phyloP scores from a whole-genome alignment of 2,888 invertebrate species.

The Allygus modestus region DNA sequence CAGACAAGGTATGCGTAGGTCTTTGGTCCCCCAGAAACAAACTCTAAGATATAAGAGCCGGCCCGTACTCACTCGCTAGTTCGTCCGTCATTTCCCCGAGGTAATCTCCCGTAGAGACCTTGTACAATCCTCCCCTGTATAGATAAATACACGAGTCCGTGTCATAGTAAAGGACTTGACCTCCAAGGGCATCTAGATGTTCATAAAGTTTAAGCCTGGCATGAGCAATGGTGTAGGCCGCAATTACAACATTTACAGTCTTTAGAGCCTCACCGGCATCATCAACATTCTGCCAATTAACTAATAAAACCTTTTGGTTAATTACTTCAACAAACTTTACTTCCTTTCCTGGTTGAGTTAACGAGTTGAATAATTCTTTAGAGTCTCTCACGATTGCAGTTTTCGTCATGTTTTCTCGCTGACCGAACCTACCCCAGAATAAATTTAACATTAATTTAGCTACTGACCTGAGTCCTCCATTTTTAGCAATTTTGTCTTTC shows the following conservation, averaged over 20 bases:
- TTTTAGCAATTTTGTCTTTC: constrained; percentile 66
- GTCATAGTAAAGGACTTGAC: constrained; percentile 47
- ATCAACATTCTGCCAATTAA: constrained; percentile 33
- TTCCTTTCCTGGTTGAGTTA: neutral
- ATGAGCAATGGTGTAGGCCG: constrained; percentile 55
- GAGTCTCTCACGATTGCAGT: neutral
- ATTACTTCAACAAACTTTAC: neutral
- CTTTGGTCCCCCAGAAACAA: too few species aligned
- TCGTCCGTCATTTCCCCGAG: too few species aligned
- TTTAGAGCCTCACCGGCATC: constrained; percentile 20
- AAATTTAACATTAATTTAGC: constrained; percentile 69
- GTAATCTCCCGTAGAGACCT: too few species aligned
- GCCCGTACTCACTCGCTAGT: too few species aligned
- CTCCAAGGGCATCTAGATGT: constrained; percentile 34
- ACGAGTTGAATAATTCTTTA: neutral
- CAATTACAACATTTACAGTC: constrained; percentile 53
- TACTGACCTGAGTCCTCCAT: constrained; percentile 68
- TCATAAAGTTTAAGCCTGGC: constrained; percentile 60
- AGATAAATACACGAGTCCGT: too few species aligned
- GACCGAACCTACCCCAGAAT: constrained; percentile 70
- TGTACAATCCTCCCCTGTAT: too few species aligned
- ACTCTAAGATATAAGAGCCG: too few species aligned
- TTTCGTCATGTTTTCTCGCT: constrained; percentile 41
- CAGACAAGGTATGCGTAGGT: too few species aligned
- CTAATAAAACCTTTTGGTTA: constrained; percentile 33